Conservation (phyloP, 2,888 invertebrate species). For the Chalcosyrphus nemorum region DNA sequence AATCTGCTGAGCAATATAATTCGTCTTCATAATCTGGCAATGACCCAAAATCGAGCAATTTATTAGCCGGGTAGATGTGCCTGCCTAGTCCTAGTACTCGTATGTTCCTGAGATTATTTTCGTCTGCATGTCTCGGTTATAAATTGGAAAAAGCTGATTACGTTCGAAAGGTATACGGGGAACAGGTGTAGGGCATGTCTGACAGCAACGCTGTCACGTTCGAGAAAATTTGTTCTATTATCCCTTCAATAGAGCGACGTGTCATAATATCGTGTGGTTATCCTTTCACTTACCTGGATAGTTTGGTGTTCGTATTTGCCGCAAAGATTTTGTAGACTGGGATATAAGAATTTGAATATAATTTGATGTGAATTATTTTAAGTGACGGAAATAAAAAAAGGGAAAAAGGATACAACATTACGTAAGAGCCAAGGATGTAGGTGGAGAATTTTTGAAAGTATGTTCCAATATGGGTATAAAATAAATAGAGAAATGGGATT, state of each 20-base stretch:
- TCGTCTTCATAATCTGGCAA: conserved; percentile 26
- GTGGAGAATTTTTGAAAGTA: too few species aligned
- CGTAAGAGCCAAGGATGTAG: too few species aligned
- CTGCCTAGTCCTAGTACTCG: too few species aligned
- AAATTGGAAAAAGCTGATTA: conserved; percentile 40
- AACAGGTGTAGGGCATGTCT: too few species aligned
- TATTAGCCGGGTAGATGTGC: conserved; percentile 12
- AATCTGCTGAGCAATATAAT: conserved; percentile 14
- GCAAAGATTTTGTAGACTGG: background rate
- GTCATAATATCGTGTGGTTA: conserved; percentile 5
- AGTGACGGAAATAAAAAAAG: too few species aligned
- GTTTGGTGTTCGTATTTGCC: too few species aligned
- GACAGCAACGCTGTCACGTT: conserved; percentile 31
- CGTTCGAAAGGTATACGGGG: conserved; percentile 1
- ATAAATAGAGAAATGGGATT: too few species aligned
- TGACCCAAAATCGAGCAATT: conserved; percentile 31
- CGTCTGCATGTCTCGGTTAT: conserved; percentile 52
- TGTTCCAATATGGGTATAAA: too few species aligned
- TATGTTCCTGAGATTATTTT: conserved; percentile 32
- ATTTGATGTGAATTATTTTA: background rate
- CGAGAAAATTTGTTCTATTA: conserved; percentile 45
- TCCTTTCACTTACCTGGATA: background rate
- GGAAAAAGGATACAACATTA: too few species aligned
- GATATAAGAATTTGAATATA: too few species aligned
- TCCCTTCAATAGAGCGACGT: conserved; percentile 15